These are phyloP conservation scores for Scaptodrosophila lebanonensis DNA, from an alignment of 1,140 invertebrate species.

Conservation along the genomic window DNA sequence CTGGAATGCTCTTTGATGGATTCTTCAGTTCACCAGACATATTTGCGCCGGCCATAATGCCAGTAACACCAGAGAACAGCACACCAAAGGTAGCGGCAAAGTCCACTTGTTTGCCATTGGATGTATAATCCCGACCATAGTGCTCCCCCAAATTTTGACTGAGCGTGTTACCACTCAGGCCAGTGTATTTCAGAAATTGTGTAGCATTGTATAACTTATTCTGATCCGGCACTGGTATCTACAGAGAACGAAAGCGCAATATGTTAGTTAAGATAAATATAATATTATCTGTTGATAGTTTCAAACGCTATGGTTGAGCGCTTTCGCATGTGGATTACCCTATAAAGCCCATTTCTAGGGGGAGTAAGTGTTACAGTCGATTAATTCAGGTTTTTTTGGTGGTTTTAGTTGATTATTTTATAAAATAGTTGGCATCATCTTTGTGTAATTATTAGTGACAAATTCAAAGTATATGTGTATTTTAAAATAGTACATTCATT, in stretches of 20 bases:
- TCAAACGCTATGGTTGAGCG: too few species aligned
- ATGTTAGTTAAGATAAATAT: neutral
- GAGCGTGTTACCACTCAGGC: conserved; percentile 85
- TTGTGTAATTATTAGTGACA: too few species aligned
- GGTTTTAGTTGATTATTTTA: too few species aligned
- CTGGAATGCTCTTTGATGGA: conserved; percentile 94
- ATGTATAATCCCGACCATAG: conserved; percentile 92
- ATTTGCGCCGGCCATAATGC: conserved; percentile 99
- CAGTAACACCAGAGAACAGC: conserved; percentile 96
- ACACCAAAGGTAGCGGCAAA: conserved; percentile 97
- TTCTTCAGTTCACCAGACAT: conserved; percentile 97
- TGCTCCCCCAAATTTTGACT: conserved; percentile 85
- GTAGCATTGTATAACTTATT: conserved; percentile 83
- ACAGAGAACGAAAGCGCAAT: neutral
- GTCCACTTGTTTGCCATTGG: conserved; percentile 82
- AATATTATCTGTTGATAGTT: too few species aligned
- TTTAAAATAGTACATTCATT: too few species aligned
- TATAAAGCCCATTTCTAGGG: too few species aligned
- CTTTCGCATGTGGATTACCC: too few species aligned
- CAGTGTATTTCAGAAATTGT: conserved; percentile 85
- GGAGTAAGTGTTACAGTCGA: too few species aligned
- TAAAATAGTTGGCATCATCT: too few species aligned
- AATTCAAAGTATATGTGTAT: too few species aligned
- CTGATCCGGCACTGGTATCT: conserved; percentile 86
- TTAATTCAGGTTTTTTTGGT: too few species aligned